Evolutionary conservation across 2,113 vertebrate genomes (phyloP).

Genomic region (Anhinga rufa): DNA sequence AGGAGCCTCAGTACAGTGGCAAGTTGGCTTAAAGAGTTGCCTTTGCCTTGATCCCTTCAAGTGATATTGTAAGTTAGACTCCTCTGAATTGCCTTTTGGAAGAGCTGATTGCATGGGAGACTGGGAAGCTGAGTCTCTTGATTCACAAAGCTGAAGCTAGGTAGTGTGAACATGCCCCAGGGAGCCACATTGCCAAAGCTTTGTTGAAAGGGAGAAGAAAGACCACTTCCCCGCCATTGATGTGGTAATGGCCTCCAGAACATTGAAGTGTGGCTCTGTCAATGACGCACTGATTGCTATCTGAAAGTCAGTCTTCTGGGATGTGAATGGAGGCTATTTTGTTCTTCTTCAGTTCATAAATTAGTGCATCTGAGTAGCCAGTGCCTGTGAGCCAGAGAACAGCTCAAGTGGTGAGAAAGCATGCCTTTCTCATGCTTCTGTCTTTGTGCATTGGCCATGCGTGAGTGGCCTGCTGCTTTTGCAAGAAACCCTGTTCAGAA

Average conservation of each 20-base stretch:
- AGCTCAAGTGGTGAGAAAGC: not conserved
- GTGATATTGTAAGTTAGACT: not conserved
- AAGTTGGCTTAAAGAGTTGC: not conserved
- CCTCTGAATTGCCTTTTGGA: not conserved
- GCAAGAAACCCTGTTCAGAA: not conserved
- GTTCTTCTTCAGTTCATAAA: not conserved
- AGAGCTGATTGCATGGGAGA: not conserved
- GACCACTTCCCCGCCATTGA: not conserved
- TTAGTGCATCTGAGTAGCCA: not conserved
- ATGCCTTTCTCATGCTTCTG: not conserved
- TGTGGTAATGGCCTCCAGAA: not conserved
- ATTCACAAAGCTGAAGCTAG: not conserved
- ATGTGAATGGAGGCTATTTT: not conserved
- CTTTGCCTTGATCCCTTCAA: not conserved
- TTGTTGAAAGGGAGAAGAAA: not conserved
- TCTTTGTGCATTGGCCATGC: not conserved
- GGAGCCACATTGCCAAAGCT: not conserved
- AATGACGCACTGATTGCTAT: not conserved
- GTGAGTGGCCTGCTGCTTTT: not conserved
- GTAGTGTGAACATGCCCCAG: not conserved
- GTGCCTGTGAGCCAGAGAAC: not conserved
- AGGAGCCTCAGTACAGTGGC: not conserved
- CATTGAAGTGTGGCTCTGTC: not conserved
- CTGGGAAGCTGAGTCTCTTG: not conserved
- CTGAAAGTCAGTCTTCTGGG: not conserved